Evolutionary conservation across 2,113 vertebrate species (phyloP).

Genomic region (Phylloscopus trochiloides): DNA sequence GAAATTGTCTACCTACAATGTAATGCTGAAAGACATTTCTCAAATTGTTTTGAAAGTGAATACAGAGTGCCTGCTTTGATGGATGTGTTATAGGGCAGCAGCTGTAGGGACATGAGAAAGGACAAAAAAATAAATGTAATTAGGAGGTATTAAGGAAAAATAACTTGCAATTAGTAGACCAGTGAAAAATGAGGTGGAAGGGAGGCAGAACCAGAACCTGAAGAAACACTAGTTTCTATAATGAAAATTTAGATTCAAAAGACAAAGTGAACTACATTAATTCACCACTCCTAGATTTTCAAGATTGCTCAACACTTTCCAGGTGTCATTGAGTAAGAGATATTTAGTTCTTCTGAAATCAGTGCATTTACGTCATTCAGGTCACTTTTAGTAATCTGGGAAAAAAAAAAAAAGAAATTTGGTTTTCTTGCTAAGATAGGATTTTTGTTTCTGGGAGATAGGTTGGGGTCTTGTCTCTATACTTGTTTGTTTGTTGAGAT

Average conservation of each 20-base stretch:
- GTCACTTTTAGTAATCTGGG: background rate
- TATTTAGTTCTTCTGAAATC: background rate
- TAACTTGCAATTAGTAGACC: background rate
- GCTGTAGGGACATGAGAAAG: background rate
- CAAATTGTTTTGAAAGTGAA: background rate
- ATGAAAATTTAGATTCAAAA: background rate
- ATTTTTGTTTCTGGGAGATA: background rate
- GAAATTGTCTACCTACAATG: background rate
- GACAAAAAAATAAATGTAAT: background rate
- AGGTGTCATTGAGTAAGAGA: background rate
- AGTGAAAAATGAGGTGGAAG: background rate
- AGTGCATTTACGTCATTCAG: rapidly evolving
- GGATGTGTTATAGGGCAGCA: background rate
- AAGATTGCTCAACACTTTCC: background rate
- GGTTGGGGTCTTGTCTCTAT: rapidly evolving
- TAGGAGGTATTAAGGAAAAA: background rate
- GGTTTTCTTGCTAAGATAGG: rapidly evolving
- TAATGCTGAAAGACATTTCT: background rate
- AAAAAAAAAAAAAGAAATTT: background rate
- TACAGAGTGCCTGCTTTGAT: background rate
- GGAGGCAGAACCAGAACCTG: background rate
- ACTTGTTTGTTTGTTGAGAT: background rate
- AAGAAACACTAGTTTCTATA: background rate
- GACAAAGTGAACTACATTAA: background rate
- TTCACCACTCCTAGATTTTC: background rate